Base-by-base conservation (phyloP, 1,140 invertebrate species). In the Drosophila albomicans region DNA sequence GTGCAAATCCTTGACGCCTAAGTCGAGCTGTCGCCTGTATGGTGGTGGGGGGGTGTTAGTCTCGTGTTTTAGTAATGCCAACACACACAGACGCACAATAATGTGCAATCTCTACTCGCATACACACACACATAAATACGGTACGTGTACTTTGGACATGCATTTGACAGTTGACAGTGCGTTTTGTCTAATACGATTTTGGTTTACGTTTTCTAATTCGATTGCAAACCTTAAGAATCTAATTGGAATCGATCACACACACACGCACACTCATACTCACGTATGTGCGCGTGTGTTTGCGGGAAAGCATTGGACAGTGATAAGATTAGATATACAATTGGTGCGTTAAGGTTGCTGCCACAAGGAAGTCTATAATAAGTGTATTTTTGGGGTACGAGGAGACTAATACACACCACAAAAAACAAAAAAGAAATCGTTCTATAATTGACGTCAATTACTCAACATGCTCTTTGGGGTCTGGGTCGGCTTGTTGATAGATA, bases 1-100 rank as follows among this genome's bases (percentile, higher is more conserved):
- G 77, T 41, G 89, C 89, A 74, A 89, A 91, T 91, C 89, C 89
- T 89, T 89, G 89, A 7, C 89, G 86, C 58, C 58, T 91, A 70
- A 91, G 70, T 69, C 74, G 87, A 52, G 89, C 85, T 75, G 89
- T 62, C 85, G 89, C 79, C 89, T 91, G 88, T 38, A 3, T 91
- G 74, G 69, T 66, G 71, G 70, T 66, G 71, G 70, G 51, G 4
- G 61, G 78, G 58, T 81, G 71, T 87, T 85, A 86, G 81, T 81
- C 66, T 79, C 58, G 69, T 25, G 28, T 76, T 67, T 90, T 75
- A 89, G 78, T 86, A 74, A 65, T 64, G 70, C 61, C 71, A 64
- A 66, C 69, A 48, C 46, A 48, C 15, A 16, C 16, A 48, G 15
- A 32, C 69, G 20, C 20, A 25, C 20, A 25, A 25, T 25, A 52